A percentile compares a stretch with the other conserved stretches of the same genome.
These are phyloP conservation scores for Cryptoprocta ferox DNA, from an alignment of 2,797 vertebrate species.

Conservation along the genomic window DNA sequence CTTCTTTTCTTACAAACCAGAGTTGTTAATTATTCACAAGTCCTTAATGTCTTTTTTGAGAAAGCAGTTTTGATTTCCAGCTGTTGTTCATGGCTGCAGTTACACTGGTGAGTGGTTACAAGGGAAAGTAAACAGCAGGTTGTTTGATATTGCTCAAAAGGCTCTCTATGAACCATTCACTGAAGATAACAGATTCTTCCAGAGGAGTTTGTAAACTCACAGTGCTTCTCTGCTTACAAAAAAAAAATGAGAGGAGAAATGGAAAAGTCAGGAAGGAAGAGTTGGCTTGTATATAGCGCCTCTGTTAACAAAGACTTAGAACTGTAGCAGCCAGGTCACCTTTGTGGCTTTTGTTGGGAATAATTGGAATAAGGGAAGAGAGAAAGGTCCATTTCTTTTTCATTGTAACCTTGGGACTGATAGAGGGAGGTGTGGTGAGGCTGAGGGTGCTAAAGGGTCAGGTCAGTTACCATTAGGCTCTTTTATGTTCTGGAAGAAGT, in stretches of 20 bases:
- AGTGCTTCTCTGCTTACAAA: neutral
- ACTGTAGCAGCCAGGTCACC: neutral
- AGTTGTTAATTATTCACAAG: neutral
- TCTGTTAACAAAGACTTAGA: constrained; percentile 20
- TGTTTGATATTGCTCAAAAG: neutral
- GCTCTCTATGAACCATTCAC: neutral
- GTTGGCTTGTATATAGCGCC: neutral
- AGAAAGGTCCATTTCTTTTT: constrained; percentile 33
- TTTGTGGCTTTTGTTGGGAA: neutral
- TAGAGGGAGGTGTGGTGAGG: neutral
- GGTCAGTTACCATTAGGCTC: neutral
- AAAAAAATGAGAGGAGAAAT: neutral
- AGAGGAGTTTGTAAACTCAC: constrained; percentile 30
- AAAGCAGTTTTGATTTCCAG: neutral
- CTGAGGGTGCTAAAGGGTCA: neutral
- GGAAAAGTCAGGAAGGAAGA: neutral
- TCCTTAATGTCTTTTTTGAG: neutral
- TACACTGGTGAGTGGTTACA: neutral
- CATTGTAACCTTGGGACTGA: neutral
- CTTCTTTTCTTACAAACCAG: constrained; percentile 29
- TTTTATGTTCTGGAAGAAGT: constrained; percentile 41
- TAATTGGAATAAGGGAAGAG: constrained; percentile 8
- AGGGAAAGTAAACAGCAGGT: neutral
- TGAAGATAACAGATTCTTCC: constrained; percentile 12
- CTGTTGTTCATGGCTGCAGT: neutral